phyloP scores from a whole-genome alignment of 1,140 invertebrate species.

The Drosophila setifemur region DNA sequence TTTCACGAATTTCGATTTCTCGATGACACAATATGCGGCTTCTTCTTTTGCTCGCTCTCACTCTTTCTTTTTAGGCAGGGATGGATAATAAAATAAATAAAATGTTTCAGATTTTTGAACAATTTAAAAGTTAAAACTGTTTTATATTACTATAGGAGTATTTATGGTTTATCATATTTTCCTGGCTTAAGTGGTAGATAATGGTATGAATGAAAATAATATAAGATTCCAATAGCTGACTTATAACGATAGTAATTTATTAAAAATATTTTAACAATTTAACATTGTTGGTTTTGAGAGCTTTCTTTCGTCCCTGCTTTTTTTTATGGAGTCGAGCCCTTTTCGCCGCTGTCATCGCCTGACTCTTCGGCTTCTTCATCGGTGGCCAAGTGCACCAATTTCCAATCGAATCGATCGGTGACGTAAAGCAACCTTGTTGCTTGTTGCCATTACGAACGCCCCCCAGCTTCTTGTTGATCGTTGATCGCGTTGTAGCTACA shows the following conservation, averaged over 20 bases:
- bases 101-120: no score
- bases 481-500: constrained; percentile 2
- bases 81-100: background rate
- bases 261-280: no score
- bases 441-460: constrained; percentile 44
- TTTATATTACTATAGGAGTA: no score
- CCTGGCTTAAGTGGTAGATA: no score
- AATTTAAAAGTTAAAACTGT: no score
- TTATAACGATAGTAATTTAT: no score
- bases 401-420: constrained; percentile 49
- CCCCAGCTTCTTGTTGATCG: constrained; percentile 14
- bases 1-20: constrained; percentile 29
- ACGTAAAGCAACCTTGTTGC: constrained; percentile 71
- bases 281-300: no score
- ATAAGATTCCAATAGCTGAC: no score
- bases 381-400: constrained; percentile 70
- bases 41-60: constrained; percentile 7
- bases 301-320: background rate
- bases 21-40: constrained; percentile 47
- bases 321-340: background rate
- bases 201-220: no score
- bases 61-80: constrained; percentile 3
- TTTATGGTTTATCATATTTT: no score
- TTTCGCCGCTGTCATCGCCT: background rate
- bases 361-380: constrained; percentile 49